Evolutionary conservation across 2,797 vertebrate genomes (phyloP), one percentile per base, ranked within the genome.

Genomic region (Champsocephalus gunnari): DNA sequence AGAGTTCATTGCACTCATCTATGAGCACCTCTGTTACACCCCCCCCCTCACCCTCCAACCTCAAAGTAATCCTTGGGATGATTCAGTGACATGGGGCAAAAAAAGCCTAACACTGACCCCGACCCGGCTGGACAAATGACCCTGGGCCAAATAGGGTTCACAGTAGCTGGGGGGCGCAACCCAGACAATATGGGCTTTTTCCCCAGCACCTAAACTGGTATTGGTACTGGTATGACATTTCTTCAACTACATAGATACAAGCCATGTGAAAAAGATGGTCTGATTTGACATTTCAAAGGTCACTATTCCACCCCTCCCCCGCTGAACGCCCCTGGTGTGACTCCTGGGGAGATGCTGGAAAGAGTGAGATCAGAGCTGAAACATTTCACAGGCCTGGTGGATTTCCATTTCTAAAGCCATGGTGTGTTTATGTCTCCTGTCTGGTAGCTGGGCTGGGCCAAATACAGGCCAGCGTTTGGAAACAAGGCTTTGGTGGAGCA

Each of bases 341-440:
- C 83, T 89, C 77, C 58, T 65, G 75, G 76, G 66, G 78, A 71
- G 85, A 86, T 77, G 73, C 73, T 92, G 92, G 93, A 93, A 93
- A 92, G 79, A 87, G 83, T 91, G 90, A 93, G 88, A 87, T 92
- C 89, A 92, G 85, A 81, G 73, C 85, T 49, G 43, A 91, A 85
- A 76, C 79, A 83, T 91, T 86, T 87, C 79, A 82, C 89, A 83
- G 86, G 80, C 87, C 81, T 38, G 57, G 13, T 87, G 85, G 89
- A 88, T 86, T 91, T 92, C 91, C 84, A 81, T 89, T 79, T 90
- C 84, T 79, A 82, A 90, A 88, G 70, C 81, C 72, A 17, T 21
- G 76, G 70, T 24, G 72, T 91, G 87, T 94, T 93, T 92, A 90
- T 89, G 91, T 93, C 91, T 91, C 75, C 85, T 89, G 90, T 91